Base-by-base conservation (phyloP, 2,797 vertebrate species). In the Phrynocephalus guinanensis region DNA sequence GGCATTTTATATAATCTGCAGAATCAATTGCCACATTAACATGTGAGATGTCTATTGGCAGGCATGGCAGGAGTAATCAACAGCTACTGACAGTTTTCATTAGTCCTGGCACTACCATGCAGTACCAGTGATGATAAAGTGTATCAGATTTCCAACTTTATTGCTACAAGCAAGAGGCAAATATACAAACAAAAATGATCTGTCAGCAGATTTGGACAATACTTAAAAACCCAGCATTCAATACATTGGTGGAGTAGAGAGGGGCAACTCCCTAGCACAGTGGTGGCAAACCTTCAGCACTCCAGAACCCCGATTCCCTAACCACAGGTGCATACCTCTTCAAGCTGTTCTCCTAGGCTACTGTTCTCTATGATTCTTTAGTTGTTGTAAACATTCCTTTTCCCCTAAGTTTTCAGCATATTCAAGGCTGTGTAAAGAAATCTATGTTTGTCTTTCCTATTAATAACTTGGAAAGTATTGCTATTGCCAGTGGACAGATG, bases 1-100 rank as follows among this genome's bases (percentile, higher is more conserved):
- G 38, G 60, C 82, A 56, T 75, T 38, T 79, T 33, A 28, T 83
- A 71, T 70, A 66, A 76, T 18, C 75, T 71, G 66, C 2, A 86
- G 79, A 84, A 86, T 87, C 82, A 73, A 66, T 84, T 79, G 68
- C 16, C 77, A 26, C 56, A 84, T 84, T 81, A 77, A 52, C 30
- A 70, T 87, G 38, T 8, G 4, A 84, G 72, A 77, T 50, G 16
- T 63, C 22, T 87, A 72, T 89, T 87, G 85, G 78, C 87, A 84
- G 48, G 20, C 56, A 78, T 63, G 78, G 72, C 82, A 30, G 67
- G 52, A 87, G 13, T 72, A 80, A 56, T 81, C 78, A 81, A 63
- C 78, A 30, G 71, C 71, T 67, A 82, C n/a, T 88, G 73, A 67
- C 82, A 84, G 77, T 38, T 84, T 80, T 18, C 63, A 88, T 87